A percentile compares a stretch with the other conserved stretches of the same genome.
phyloP scores from a whole-genome alignment of 2,888 invertebrate genomes.

The Sphecodes monilicornis region DNA sequence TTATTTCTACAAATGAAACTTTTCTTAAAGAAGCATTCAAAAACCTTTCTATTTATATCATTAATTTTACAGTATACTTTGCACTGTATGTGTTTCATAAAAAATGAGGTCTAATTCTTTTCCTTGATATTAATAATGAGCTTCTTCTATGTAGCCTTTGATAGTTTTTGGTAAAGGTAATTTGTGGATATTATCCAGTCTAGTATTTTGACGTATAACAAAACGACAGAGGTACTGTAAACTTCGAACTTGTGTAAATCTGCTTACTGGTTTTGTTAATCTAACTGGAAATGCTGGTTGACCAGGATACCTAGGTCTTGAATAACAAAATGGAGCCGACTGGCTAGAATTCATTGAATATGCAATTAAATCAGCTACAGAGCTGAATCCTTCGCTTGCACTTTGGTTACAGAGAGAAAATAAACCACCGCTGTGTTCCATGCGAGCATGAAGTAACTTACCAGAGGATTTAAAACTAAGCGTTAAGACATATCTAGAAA shows the following conservation, averaged over 20 bases:
- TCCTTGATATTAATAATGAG: conserved; percentile 69
- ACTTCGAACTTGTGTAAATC: conserved; percentile 89
- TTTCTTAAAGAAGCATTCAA: conserved; percentile 10
- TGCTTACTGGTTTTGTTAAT: conserved; percentile 90
- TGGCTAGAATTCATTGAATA: conserved; percentile 90
- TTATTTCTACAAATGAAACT: background rate
- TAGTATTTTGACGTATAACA: conserved; percentile 89
- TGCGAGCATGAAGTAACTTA: conserved; percentile 90
- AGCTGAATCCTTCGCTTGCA: conserved; percentile 85
- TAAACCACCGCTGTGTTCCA: conserved; percentile 89
- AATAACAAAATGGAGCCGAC: conserved; percentile 90
- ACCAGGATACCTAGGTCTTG: conserved; percentile 88
- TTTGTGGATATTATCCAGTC: conserved; percentile 89
- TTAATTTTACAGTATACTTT: conserved; percentile 9
- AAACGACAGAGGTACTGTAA: conserved; percentile 91
- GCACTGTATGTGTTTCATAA: conserved; percentile 7
- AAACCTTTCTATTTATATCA: background rate
- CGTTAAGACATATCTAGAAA: conserved; percentile 88
- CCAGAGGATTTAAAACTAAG: conserved; percentile 90
- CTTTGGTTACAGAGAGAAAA: conserved; percentile 88
- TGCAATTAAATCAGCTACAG: conserved; percentile 90
- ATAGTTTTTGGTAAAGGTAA: conserved; percentile 88
- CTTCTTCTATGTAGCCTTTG: conserved; percentile 86
- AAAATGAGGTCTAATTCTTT: background rate
- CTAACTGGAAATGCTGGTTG: conserved; percentile 90